Evolutionary conservation across 2,113 vertebrate genomes (phyloP).

Genomic region (Hippocampus zosterae): DNA sequence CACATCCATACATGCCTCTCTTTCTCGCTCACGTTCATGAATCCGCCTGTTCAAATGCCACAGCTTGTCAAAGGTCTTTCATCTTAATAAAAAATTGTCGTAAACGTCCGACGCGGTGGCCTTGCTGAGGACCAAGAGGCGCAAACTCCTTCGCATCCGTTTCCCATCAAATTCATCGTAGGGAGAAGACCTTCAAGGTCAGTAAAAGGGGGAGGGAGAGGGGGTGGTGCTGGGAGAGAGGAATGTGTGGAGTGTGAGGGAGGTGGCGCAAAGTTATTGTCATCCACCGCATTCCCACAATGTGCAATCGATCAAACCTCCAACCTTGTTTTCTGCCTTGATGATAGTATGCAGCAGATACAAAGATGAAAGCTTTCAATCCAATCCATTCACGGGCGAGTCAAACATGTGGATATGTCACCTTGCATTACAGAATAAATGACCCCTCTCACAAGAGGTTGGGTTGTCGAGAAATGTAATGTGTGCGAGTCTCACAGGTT

Average conservation of each 20-base stretch:
- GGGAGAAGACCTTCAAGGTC: slow-evolving; percentile 42
- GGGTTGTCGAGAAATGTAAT: background rate
- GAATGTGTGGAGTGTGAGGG: slow-evolving; percentile 19
- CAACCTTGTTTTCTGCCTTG: slow-evolving; percentile 13
- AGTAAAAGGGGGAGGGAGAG: slow-evolving; percentile 5
- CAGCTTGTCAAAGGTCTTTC: slow-evolving; percentile 33
- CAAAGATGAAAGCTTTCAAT: slow-evolving; percentile 18
- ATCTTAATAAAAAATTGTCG: slow-evolving; percentile 29
- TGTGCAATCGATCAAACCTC: slow-evolving; percentile 32
- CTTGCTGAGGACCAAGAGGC: slow-evolving; percentile 44
- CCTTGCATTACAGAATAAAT: background rate
- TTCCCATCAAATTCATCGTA: slow-evolving; percentile 30
- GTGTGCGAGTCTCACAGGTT: background rate
- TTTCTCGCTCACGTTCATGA: background rate
- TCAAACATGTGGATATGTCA: background rate
- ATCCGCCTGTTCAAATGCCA: background rate
- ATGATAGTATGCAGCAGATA: background rate
- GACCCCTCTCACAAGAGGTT: background rate
- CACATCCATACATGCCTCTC: background rate
- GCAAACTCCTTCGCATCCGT: slow-evolving; percentile 27
- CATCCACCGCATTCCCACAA: slow-evolving; percentile 9
- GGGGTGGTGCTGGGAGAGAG: slow-evolving; percentile 11
- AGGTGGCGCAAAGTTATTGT: slow-evolving; percentile 26
- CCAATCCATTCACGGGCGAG: background rate
- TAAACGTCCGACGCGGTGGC: slow-evolving; percentile 22